Evolutionary conservation across 2,888 invertebrate species (phyloP), one percentile per base, ranked within the genome.

Genomic region (Cerastis rubricosa): DNA sequence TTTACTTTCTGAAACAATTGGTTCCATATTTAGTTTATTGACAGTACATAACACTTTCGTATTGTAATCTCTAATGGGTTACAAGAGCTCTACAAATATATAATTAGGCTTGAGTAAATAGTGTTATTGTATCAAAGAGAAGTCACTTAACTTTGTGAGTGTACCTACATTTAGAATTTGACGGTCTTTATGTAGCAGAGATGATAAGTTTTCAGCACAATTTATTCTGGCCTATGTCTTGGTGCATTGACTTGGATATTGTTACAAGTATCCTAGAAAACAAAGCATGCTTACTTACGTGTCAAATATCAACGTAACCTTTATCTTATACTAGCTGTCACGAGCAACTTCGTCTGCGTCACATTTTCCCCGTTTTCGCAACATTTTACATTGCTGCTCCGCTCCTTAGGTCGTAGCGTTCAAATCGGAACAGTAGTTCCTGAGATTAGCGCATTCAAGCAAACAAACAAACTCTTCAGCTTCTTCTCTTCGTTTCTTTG

Each of bases 61-160:
- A 51, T 81, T 51, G 45, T 69, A 51, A 70, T 72, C 47, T n/a
- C 49, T 84, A 87, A 84, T 85, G 74, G 66, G 35, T 66, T 40
- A 71, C 17, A 69, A 85, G 87, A 9, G 59, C 45, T 84, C 25
- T 0, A 64, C 74, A 86, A 86, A 85, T 35, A 81, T 57, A 64
- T 74, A 77, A 77, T 73, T 66, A 68, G 76, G 11, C 22, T 47
- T 64, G 25, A 68, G n/a, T 73, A 75, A 77, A 80, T 76, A 80
- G 22, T 70, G 35, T 40, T 61, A 61, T 61, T 35, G n/a, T 70
- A 76, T 17, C n/a, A 11, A 63, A 17, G 0, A 70, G 45, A 51
- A 47, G 19, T 35, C n/a, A 22, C n/a, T 61, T 75, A 47, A 47
- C 54, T 80, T 76, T 61, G 54, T 40, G 11, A 43, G 17, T 45